Percentiles rank a stretch among this genome's conserved stretches.
Evolutionary conservation across 2,888 invertebrate species (phyloP).

Genomic region (Dryobotodes eremita): DNA sequence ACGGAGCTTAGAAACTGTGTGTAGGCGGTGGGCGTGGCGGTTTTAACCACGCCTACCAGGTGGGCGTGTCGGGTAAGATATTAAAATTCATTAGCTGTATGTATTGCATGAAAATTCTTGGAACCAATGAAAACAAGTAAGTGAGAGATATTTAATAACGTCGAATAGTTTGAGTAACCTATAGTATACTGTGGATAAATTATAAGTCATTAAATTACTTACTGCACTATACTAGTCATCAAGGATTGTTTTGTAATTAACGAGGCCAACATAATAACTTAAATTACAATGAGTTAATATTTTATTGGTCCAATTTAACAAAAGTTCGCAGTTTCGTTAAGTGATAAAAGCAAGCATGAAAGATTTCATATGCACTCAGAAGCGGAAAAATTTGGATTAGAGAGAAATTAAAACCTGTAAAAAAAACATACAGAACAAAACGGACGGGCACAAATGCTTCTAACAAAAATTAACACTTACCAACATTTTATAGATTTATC

Average conservation of each 20-base stretch:
- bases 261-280: no score
- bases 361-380: neutral
- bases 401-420: neutral
- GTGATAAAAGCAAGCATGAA: neutral
- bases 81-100: slow-evolving; percentile 71
- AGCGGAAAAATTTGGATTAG: neutral
- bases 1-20: slow-evolving; percentile 74
- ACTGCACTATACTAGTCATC: no score
- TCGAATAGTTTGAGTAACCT: neutral
- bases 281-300: neutral
- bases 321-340: neutral
- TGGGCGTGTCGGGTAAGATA: slow-evolving; percentile 80
- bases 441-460: no score
- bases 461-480: slow-evolving; percentile 16
- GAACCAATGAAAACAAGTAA: slow-evolving; percentile 7
- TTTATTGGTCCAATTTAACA: neutral
- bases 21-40: slow-evolving; percentile 86
- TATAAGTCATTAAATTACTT: neutral
- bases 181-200: no score
- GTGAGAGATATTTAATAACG: neutral
- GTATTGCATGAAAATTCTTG: slow-evolving; percentile 45
- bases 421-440: neutral
- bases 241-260: neutral
- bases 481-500: neutral
- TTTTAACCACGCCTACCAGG: slow-evolving; percentile 80